These are phyloP conservation scores for Nasonia longicornis DNA, from an alignment of 1,140 invertebrate species.

Conservation along the genomic window DNA sequence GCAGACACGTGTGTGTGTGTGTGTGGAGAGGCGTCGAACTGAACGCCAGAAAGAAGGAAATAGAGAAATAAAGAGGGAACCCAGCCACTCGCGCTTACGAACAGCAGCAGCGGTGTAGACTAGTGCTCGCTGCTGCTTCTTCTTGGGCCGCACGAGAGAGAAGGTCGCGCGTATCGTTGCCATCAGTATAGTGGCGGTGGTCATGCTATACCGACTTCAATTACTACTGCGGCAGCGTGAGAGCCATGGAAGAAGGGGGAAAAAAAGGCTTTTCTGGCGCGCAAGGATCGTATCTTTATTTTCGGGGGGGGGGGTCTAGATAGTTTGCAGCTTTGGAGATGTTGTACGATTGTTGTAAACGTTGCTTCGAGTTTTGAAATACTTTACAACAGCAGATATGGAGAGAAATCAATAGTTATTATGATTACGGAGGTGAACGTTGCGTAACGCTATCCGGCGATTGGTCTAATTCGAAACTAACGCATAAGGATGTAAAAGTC, in stretches of 20 bases:
- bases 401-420: too few relatives aligned
- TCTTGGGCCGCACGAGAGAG: background rate
- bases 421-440: too few relatives aligned
- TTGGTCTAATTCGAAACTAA: too few relatives aligned
- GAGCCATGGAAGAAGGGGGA: background rate
- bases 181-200: background rate
- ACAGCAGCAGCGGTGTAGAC: too few relatives aligned
- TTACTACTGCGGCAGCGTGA: background rate
- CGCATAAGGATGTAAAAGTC: too few relatives aligned
- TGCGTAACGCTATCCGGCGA: too few relatives aligned
- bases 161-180: background rate
- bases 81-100: background rate
- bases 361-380: background rate
- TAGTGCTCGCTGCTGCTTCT: too few relatives aligned
- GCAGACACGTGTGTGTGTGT: background rate
- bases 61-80: conserved; percentile 35
- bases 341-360: too few relatives aligned
- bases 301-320: too few relatives aligned
- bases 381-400: background rate
- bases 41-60: conserved; percentile 29
- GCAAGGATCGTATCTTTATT: background rate
- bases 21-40: background rate
- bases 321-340: too few relatives aligned
- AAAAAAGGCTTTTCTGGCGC: background rate
- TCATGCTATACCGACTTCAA: background rate